Evolutionary conservation across 1,140 invertebrate genomes (phyloP), one percentile per base, ranked within the genome.

Genomic region (Hormaphis cornu): DNA sequence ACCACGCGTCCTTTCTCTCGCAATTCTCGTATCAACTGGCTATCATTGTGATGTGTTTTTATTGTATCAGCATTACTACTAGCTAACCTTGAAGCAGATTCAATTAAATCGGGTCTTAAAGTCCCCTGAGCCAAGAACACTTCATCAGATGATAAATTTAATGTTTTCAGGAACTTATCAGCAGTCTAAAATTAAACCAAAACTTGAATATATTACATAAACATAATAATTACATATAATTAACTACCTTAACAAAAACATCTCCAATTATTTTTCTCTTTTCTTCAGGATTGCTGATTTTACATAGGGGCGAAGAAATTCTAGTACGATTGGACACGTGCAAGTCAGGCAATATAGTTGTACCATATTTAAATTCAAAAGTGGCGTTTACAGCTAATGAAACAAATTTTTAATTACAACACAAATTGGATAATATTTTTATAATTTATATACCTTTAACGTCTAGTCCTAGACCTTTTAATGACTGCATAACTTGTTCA

Each of bases 1-100:
- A 99, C 88, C 16, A 99, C 94, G 70, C 91, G 82, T 14, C 91
- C 95, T 74, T 90, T 80, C 72, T 85, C 83, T 70, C 97, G 82
- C 54, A 99, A 81, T 76, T 89, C 83, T 73, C 95, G 81, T n/a
- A 99, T 93, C 22, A 98, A 82, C 75, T 93, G 93, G 37, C 92
- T 97, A 79, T 99, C 97, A 79, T 99, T 99, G 82, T 99, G 97
- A 81, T 99, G 97, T n/a, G 97, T 99, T 82, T 99, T 99, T 74
- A 99, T 99, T 14, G 89, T 89, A 78, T 96, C 92, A 7, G 97
- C 97, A 74, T 84, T 85, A 76, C 78, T 83, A 71, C 92, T 96
- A 44, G 87, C 94, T 74, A 96, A 74, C 54, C 82, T 77, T 26
- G 93, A 97, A 4, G 97, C 96, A 72, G 93, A 97, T 82, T 99